A percentile compares a stretch with the other conserved stretches of the same genome.
phyloP scores from a whole-genome alignment of 2,888 invertebrate species.

The Apamea epomidion region DNA sequence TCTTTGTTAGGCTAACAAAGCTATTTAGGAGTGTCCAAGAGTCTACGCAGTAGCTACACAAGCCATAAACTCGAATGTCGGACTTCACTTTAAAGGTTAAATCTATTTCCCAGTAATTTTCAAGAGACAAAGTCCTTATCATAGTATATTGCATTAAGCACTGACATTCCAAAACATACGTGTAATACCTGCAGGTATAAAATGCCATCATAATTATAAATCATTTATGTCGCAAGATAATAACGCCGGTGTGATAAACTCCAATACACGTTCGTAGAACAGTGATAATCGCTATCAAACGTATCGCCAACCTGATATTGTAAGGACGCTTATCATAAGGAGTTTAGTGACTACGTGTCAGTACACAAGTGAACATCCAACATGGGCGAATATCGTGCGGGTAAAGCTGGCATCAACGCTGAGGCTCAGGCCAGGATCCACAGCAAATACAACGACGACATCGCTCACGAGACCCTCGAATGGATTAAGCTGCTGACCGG shows the following conservation, averaged over 20 bases:
- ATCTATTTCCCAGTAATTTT: background rate
- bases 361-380: conserved; percentile 82
- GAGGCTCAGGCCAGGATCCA: conserved; percentile 93
- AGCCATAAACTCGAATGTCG: background rate
- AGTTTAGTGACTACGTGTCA: conserved; percentile 87
- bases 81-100: background rate
- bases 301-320: conserved; percentile 82
- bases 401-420: conserved; percentile 88
- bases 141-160: conserved; percentile 17
- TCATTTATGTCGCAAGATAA: conserved; percentile 78
- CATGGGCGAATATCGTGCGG: conserved; percentile 88
- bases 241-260: conserved; percentile 70
- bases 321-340: conserved; percentile 82
- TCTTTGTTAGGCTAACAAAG: background rate
- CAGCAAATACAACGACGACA: conserved; percentile 98
- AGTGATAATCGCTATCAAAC: conserved; percentile 84
- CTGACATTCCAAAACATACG: conserved; percentile 42
- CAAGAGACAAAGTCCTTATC: conserved; percentile 11
- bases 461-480: conserved; percentile 97
- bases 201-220: conserved; percentile 74
- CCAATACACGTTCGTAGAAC: conserved; percentile 77
- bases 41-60: background rate
- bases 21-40: background rate
- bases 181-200: conserved; percentile 58
- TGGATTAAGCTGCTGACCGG: conserved; percentile 97